Evolutionary conservation across 2,113 vertebrate genomes (phyloP), one percentile per base, ranked within the genome.

Genomic region (Balaeniceps rex): DNA sequence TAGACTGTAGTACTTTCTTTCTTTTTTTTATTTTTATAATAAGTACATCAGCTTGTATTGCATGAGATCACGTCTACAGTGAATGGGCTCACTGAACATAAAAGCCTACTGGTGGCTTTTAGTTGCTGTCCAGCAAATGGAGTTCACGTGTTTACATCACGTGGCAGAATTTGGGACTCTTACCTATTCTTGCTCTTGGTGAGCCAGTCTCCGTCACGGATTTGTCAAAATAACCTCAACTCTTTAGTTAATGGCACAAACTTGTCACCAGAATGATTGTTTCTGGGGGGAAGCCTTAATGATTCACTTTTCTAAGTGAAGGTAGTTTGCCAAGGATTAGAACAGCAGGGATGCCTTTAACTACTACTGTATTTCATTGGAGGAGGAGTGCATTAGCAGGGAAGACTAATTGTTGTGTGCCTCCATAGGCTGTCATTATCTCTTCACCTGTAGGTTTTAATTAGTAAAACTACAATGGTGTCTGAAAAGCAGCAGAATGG

Each of bases 361-460:
- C 38, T 79, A 6, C 57, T 76, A 25, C 54, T 38, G 8, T 57
- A 51, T 65, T 70, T 87, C 21, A 36, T 10, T 65, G 58, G 54
- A 58, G 47, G 8, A 82, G 29, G 31, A 28, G 14, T 47, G 10
- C 5, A 7, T 83, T 90, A 85, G 44, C 70, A 57, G 36, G 36
- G 24, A 88, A 71, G 63, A 69, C 34, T 54, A 95, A 83, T 70
- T 66, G 36, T 70, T 78, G 38, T 42, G 6, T 83, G 68, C 42
- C 15, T 92, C 22, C 9, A 8, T 51, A 55, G 42, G 38, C 63
- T 95, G 65, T 91, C 72, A 64, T 86, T 87, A 85, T 83, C 38
- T 51, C 55, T 87, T 94, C 33, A 23, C 71, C 82, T 74, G n/a
- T 33, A 85, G 22, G 26, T 34, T 92, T 92, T 87, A 94, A 79